Base-by-base conservation (phyloP, 92 coral and sea anemone species). In the Plumapathes pennacea region DNA sequence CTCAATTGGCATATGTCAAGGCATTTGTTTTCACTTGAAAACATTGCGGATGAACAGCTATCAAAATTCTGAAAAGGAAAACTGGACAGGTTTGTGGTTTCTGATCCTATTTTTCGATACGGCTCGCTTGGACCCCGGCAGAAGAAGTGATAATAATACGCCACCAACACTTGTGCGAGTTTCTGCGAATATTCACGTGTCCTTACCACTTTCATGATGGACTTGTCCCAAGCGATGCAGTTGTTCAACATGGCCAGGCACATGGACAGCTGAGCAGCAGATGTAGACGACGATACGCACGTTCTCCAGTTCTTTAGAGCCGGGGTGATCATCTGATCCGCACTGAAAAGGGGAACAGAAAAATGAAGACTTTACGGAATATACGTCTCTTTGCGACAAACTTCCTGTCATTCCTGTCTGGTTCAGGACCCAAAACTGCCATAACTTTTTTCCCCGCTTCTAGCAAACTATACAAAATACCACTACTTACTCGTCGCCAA, bases 141-240 rank as follows among this genome's bases (percentile, higher is more conserved):
- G n/a, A n/a, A n/a, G 3, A 40, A 40, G 2, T 40, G 20, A 14
- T 40, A 40, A 40, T 20, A 2, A n/a, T 20, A 44, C 3, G 20
- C 18, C 13, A 38, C 13, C 18, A 38, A 38, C 3, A 14, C 1
- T 19, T 14, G 14, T 2, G 18, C 14, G 18, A 38, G 18, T 1
- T 13, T 19, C 44, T 38, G 14, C 44, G 44, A 38, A 38, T n/a
- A n/a, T n/a, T n/a, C n/a, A n/a, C 0, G 24, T 17, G 20, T 46
- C 70, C 96, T 73, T 60, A 91, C 97, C 72, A 91, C 97, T 88
- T 91, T 91, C 97, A 91, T 91, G 74, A 91, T 91, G 39, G 97
- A 91, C 32, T 91, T 91, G 19, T 88, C 97, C 97, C 97, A 91
- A 0, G 97, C 97, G 41, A 91, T 89, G 45, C 92, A 91, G 65